Conservation (phyloP, 92 coral and sea anemone species). For the Siderastrea radians region DNA sequence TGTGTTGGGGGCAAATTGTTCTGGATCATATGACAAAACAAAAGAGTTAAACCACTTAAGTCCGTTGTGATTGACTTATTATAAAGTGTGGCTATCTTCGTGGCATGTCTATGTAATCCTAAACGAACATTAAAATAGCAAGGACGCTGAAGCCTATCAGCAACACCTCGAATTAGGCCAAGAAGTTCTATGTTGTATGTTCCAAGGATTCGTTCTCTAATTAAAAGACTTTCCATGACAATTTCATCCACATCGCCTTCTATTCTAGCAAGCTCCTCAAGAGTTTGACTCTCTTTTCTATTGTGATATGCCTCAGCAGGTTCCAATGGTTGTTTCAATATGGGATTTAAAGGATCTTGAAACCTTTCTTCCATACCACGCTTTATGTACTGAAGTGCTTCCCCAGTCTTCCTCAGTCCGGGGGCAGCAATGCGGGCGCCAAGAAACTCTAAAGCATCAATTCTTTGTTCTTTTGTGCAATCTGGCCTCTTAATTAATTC, state of each 20-base stretch:
- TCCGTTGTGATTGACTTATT: slow-evolving; percentile 60
- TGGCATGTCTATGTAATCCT: slow-evolving; percentile 75
- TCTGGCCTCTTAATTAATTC: background rate
- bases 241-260: slow-evolving; percentile 61
- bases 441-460: no score
- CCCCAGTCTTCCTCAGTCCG: no score
- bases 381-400: no score
- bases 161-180: slow-evolving; percentile 71
- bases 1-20: slow-evolving; percentile 65
- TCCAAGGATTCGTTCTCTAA: slow-evolving; percentile 75
- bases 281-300: no score
- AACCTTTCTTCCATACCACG: no score
- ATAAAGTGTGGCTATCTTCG: slow-evolving; percentile 69
- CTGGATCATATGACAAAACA: slow-evolving; percentile 81
- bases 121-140: slow-evolving; percentile 65
- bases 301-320: slow-evolving; percentile 59
- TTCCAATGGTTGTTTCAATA: slow-evolving; percentile 45
- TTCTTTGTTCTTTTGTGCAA: no score
- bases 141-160: slow-evolving; percentile 64
- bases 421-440: no score
- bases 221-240: slow-evolving; percentile 72
- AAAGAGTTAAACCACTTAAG: slow-evolving; percentile 64
- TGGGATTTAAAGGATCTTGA: background rate
- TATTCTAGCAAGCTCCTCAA: slow-evolving; percentile 24
- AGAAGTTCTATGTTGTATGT: slow-evolving; percentile 63